Evolutionary conservation across 92 coral and sea anemone species (phyloP).

Genomic region (Anthopleura xanthogrammica): DNA sequence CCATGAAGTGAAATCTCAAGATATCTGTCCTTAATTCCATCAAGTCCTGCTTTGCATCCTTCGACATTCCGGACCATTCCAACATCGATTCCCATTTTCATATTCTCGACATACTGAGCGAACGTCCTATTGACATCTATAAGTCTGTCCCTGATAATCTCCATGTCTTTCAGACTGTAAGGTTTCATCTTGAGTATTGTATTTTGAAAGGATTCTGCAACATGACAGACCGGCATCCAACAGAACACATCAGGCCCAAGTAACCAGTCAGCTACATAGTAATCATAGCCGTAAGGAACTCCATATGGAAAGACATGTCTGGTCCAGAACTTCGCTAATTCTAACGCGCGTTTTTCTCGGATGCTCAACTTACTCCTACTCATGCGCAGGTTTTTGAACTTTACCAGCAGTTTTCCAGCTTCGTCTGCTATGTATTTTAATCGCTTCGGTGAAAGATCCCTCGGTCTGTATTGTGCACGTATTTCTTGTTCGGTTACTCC

Average conservation of each 20-base stretch:
- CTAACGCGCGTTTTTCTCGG: constrained; percentile 61
- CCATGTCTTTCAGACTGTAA: constrained; percentile 52
- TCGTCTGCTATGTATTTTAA: constrained; percentile 48
- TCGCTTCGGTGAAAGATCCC: constrained; percentile 46
- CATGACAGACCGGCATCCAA: constrained; percentile 57
- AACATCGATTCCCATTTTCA: constrained; percentile 48
- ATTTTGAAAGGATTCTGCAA: constrained; percentile 4
- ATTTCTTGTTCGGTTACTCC: constrained; percentile 44
- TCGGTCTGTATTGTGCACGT: constrained; percentile 44
- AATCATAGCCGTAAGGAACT: constrained; percentile 60
- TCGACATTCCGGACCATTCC: constrained; percentile 68
- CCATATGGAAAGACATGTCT: constrained; percentile 53
- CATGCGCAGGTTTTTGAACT: constrained; percentile 36
- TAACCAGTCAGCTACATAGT: constrained; percentile 62
- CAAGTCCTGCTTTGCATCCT: constrained; percentile 61
- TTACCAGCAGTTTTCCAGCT: constrained; percentile 26
- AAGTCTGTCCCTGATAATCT: constrained; percentile 32
- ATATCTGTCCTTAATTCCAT: constrained; percentile 41
- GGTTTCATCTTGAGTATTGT: constrained; percentile 44
- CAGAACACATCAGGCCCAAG: constrained; percentile 66
- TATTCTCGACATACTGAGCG: constrained; percentile 46
- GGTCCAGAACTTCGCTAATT: constrained; percentile 47
- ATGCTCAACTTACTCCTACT: constrained; percentile 32
- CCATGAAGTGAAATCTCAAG: constrained; percentile 35
- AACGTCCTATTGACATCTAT: constrained; percentile 49